Base-by-base conservation (phyloP, 37 sponge, comb jelly and placozoan genomes). In the Dysidea cf. avara region DNA sequence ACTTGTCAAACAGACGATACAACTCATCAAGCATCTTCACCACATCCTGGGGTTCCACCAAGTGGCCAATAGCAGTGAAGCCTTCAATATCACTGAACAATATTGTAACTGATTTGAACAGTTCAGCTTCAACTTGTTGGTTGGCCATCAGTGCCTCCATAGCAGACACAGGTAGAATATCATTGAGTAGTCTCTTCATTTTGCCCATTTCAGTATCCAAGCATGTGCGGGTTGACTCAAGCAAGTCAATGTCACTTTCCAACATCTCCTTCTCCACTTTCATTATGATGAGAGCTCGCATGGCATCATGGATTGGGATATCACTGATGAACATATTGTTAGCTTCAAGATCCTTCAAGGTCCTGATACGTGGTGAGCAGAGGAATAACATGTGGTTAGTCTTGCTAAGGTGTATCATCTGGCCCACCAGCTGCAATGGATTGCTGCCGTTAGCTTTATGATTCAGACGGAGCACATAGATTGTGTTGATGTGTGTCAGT, bases 81-180 rank as follows among this genome's bases (percentile, higher is more conserved):
- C 90, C 90, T 1, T 86, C 90, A 31, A 96, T 89, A 56, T 96
- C 97, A 29, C 90, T 89, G 83, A 96, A 96, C 33, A 92, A 84
- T 5, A 96, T 90, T 9, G 97, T 86, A 34, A 96, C 97, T 36
- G 69, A 81, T 52, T 77, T 85, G 53, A 87, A 96, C 64, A 80
- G 56, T 61, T 92, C 90, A 14, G 96, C 83, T 26, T 85, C 83
- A 0, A 96, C 92, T 61, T 73, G 49, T 58, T 84, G 71, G 1
- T 88, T 88, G 0, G 71, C 58, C 64, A 83, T 87, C 56, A 96
- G 84, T 36, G 61, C 77, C 48, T 87, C 75, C 1, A 92, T 92
- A 38, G 88, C 89, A 16, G 76, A 65, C 28, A 83, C 75, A 46
- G 85, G 90, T 43, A 94, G 55, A 81, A 96, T 96, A 28, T 94